Conservation (phyloP, 2,113 vertebrate genomes). For the Onychostoma macrolepis region DNA sequence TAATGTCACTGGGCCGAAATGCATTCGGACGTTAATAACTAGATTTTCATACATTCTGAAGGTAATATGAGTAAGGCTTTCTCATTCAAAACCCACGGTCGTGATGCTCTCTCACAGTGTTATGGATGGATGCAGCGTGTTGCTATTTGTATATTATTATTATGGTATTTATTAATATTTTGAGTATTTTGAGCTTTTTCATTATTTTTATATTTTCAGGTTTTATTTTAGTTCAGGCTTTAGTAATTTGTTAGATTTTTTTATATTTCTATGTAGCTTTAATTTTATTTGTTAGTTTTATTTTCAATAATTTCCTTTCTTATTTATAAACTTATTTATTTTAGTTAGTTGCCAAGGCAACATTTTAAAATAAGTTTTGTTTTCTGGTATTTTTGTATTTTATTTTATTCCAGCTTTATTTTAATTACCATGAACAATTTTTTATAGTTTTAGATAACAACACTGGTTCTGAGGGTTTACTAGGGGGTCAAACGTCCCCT, state of each 20-base stretch:
- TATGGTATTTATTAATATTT: background rate
- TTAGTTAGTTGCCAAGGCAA: background rate
- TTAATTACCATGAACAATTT: background rate
- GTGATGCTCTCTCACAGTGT: background rate
- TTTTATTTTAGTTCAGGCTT: background rate
- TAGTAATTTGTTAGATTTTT: background rate
- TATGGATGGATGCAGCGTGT: background rate
- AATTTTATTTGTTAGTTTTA: background rate
- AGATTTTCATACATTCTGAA: background rate
- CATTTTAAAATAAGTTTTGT: background rate
- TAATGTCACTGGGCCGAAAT: constrained; percentile 19
- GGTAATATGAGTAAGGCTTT: background rate
- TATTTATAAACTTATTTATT: background rate
- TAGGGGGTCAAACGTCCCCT: background rate
- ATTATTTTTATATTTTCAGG: background rate
- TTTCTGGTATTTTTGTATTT: background rate
- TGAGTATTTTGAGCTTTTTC: background rate
- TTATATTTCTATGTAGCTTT: background rate
- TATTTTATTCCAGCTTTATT: background rate
- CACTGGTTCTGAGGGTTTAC: background rate
- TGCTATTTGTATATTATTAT: background rate
- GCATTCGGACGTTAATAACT: constrained; percentile 28
- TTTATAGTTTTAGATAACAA: background rate
- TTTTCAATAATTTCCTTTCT: background rate
- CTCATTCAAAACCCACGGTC: background rate